Evolutionary conservation across 2,113 vertebrate species (phyloP).

Genomic region (Sigmodon hispidus): DNA sequence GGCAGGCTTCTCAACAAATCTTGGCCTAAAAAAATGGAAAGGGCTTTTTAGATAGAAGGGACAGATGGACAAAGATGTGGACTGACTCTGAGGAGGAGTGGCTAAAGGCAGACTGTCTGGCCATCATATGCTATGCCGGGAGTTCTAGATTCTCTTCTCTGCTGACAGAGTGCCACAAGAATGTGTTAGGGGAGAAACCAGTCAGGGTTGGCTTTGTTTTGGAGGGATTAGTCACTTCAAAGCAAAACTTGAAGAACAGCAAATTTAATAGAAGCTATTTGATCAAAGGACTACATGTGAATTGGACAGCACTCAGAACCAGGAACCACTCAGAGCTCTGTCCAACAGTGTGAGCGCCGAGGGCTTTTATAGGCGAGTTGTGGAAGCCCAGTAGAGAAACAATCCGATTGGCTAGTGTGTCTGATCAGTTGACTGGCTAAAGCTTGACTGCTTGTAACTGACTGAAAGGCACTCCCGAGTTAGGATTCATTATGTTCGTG

Average conservation of each 20-base stretch:
- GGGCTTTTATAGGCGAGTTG: neutral
- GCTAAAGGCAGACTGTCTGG: neutral
- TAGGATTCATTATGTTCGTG: neutral
- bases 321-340: neutral
- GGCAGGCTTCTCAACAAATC: neutral
- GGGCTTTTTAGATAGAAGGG: neutral
- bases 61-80: neutral
- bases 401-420: neutral
- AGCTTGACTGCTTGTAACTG: neutral
- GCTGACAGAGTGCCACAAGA: neutral
- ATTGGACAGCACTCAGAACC: neutral
- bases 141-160: neutral
- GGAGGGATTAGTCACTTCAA: neutral
- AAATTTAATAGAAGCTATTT: conserved; percentile 16
- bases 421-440: neutral
- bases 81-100: neutral
- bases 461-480: neutral
- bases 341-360: neutral
- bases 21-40: neutral
- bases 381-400: neutral
- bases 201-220: neutral
- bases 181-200: neutral
- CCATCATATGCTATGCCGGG: neutral
- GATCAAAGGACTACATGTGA: neutral
- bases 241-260: neutral